Evolutionary conservation across 2,797 vertebrate species (phyloP).

Genomic region (Poecilia velifera): DNA sequence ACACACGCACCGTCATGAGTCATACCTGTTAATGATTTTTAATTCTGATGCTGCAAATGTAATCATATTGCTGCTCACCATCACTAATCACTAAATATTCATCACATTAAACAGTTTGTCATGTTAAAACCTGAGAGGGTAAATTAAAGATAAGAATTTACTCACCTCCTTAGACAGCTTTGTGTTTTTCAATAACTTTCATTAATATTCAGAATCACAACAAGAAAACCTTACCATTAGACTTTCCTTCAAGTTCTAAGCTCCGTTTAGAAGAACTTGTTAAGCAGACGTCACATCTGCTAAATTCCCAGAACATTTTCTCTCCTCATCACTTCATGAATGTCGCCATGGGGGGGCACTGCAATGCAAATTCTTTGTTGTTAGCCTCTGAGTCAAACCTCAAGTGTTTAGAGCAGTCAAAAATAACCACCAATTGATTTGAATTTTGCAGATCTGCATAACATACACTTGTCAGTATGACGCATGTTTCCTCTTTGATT

Average conservation of each 20-base stretch:
- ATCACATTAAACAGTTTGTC: not conserved
- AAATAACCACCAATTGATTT: slow-evolving; percentile 6
- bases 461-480: not conserved
- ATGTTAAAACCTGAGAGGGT: not conserved
- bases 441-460: slow-evolving; percentile 10
- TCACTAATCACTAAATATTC: not conserved
- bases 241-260: not conserved
- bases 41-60: slow-evolving; percentile 1
- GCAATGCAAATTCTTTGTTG: slow-evolving; percentile 53
- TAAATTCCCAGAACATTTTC: slow-evolving; percentile 26
- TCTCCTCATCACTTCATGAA: slow-evolving; percentile 23
- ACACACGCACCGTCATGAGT: slow-evolving; percentile 14
- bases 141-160: not conserved
- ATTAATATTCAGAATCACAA: not conserved
- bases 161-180: not conserved
- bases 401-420: slow-evolving; percentile 8
- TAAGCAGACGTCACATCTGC: slow-evolving; percentile 29
- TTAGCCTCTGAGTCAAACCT: slow-evolving; percentile 18
- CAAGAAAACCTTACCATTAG: not conserved
- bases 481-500: slow-evolving; percentile 13
- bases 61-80: slow-evolving; percentile 7
- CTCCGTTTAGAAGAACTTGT: not conserved
- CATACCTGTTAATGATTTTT: slow-evolving; percentile 27
- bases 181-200: not conserved
- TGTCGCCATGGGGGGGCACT: slow-evolving; percentile 72